Conservation (phyloP, 2,797 vertebrate genomes). For the Coregonus suidteri region DNA sequence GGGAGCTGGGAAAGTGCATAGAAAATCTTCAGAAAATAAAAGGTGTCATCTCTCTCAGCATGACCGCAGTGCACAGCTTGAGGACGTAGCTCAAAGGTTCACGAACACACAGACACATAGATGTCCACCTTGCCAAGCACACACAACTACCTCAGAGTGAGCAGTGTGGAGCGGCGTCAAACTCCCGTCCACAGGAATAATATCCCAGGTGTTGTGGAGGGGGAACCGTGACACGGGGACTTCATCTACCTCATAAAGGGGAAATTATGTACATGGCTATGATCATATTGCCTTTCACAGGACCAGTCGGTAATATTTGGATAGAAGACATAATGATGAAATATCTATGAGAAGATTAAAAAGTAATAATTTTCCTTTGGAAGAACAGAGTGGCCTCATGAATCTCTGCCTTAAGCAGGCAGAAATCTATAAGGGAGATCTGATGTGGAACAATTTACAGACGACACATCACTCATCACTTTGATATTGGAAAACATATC, state of each 20-base stretch:
- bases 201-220: constrained; percentile 44
- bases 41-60: background rate
- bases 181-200: constrained; percentile 29
- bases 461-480: constrained; percentile 71
- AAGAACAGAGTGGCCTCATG: constrained; percentile 51
- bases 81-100: background rate
- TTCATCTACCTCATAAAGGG: constrained; percentile 51
- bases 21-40: background rate
- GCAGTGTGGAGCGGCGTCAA: constrained; percentile 14
- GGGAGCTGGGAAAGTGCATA: constrained; percentile 15
- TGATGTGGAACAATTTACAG: constrained; percentile 76
- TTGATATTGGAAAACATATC: constrained; percentile 63
- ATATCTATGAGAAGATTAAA: constrained; percentile 77
- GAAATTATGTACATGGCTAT: constrained; percentile 66
- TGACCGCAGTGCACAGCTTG: background rate
- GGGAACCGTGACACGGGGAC: constrained; percentile 47
- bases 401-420: constrained; percentile 63
- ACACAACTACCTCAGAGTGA: constrained; percentile 14
- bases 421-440: constrained; percentile 78
- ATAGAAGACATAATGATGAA: constrained; percentile 69
- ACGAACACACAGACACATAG: background rate
- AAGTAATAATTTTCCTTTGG: constrained; percentile 70
- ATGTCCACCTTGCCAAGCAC: background rate
- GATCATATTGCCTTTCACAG: constrained; percentile 65
- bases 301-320: constrained; percentile 62